These are phyloP conservation scores for Brachionichthys hirsutus DNA, from an alignment of 2,113 vertebrate species.

Conservation along the genomic window DNA sequence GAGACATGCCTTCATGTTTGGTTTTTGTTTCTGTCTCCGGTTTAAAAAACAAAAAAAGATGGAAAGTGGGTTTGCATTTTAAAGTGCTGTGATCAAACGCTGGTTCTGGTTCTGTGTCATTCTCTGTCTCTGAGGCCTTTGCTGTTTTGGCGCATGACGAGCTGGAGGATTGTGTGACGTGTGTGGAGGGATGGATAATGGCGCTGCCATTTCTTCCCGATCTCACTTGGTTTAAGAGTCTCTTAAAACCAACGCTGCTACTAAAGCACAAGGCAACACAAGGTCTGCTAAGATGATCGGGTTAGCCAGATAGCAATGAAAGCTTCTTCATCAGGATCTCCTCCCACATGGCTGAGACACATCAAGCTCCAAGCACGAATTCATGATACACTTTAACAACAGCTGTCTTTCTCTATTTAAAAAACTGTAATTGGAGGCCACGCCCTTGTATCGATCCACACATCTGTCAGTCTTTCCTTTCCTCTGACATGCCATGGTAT, in stretches of 20 bases:
- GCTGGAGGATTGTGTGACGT: slow-evolving; percentile 23
- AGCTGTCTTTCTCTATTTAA: too few relatives aligned
- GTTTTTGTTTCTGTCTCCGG: neutral
- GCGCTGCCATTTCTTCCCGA: slow-evolving; percentile 6
- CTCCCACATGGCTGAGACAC: neutral
- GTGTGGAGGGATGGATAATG: slow-evolving; percentile 16
- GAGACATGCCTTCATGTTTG: neutral
- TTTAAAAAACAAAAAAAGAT: neutral
- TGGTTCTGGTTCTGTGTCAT: slow-evolving; percentile 9
- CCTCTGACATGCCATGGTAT: slow-evolving; percentile 33
- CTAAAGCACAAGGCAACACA: too few relatives aligned
- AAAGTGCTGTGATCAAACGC: slow-evolving; percentile 39
- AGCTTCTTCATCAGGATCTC: slow-evolving; percentile 7
- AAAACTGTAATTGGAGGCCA: slow-evolving; percentile 24
- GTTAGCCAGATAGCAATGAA: slow-evolving; percentile 28
- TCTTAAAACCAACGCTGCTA: too few relatives aligned
- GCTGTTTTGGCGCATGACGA: slow-evolving; percentile 19
- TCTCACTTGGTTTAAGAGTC: slow-evolving; percentile 50
- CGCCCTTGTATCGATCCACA: slow-evolving; percentile 23
- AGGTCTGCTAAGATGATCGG: slow-evolving; percentile 40
- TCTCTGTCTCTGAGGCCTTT: slow-evolving; percentile 14
- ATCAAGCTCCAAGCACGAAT: neutral
- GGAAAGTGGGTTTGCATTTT: slow-evolving; percentile 23
- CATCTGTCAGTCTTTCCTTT: slow-evolving; percentile 26
- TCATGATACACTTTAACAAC: too few relatives aligned